Percentiles rank a stretch among this genome's conserved stretches.
Conservation (phyloP, 2,888 invertebrate genomes). For the Prosopocoilus inquinatus region DNA sequence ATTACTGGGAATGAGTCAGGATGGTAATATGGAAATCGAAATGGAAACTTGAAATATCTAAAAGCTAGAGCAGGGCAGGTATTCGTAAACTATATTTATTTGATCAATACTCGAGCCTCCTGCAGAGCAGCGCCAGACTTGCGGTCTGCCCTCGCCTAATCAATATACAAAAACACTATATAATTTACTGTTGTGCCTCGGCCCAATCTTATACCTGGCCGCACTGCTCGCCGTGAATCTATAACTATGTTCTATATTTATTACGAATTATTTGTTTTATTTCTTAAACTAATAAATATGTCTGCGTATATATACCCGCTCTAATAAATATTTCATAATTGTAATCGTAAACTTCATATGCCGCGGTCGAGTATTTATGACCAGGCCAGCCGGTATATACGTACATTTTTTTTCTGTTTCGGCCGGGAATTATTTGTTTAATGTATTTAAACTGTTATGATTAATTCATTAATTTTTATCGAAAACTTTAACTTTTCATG, state of each 20-base stretch:
- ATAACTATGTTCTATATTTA: slow-evolving; percentile 44
- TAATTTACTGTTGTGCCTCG: slow-evolving; percentile 44
- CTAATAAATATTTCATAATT: slow-evolving; percentile 50
- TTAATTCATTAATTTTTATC: background rate
- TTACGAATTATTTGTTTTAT: slow-evolving; percentile 50
- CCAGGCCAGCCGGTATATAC: background rate
- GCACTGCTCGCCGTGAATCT: slow-evolving; percentile 38
- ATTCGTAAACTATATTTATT: slow-evolving; percentile 47
- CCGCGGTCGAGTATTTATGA: slow-evolving; percentile 18
- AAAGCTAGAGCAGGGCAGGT: slow-evolving; percentile 30
- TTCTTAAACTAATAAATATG: slow-evolving; percentile 50
- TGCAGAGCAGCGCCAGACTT: slow-evolving; percentile 48
- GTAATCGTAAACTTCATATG: slow-evolving; percentile 41
- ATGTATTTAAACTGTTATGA: background rate
- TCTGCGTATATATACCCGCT: slow-evolving; percentile 45
- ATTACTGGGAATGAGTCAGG: too few relatives aligned
- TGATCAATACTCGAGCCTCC: slow-evolving; percentile 51
- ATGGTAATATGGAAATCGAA: slow-evolving; percentile 6
- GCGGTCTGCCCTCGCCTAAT: slow-evolving; percentile 48
- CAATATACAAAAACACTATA: slow-evolving; percentile 50
- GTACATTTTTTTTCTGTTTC: background rate
- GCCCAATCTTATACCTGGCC: slow-evolving; percentile 39
- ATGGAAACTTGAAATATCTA: slow-evolving; percentile 32
- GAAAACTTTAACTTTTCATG: background rate
- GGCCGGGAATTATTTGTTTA: background rate